Base-by-base conservation (phyloP, 2,888 invertebrate genomes). In the Lycophotia porphyrea region DNA sequence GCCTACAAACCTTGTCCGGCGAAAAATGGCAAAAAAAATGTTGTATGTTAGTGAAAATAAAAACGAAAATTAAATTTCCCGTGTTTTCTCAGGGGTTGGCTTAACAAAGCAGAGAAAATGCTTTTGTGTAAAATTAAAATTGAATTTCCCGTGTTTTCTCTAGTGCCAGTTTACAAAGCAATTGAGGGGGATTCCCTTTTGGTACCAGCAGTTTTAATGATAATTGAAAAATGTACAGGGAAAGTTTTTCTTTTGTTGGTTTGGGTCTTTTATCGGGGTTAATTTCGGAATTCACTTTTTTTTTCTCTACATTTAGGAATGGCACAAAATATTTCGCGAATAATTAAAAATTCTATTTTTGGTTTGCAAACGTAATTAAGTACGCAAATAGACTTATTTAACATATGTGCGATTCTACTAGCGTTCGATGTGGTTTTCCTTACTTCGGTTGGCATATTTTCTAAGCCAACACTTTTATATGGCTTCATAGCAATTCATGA, bases 91-190 rank as follows among this genome's bases (percentile, higher is more conserved):
- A 52, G 49, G n/a, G 34, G 36, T 31, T 8, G 34, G 27, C 24
- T 79, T 52, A 15, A 42, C 49, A 72, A 49, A 58, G 44, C 31
- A 63, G 9, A 18, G 9, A 31, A 60, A 71, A 71, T 49, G 1
- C 31, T 70, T 76, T 71, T 42, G 21, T 44, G 39, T 34, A n/a
- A 71, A 67, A 66, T 71, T 78, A 42, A 71, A 78, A 69, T 55
- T 36, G 42, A 11, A 68, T 65, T 78, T 73, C 55, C 49, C 27
- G 36, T 21, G 36, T 49, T 71, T 76, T n/a, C 42, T n/a, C 21
- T n/a, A 31, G 18, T 18, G 24, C 21, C 49, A 13, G 27, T 18
- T 18, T 34, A 65, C 34, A 52, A 80, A 39, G 52, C 44, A 24
- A 36, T 69, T 69, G 60, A 34, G 42, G 69, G 55, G 8, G 15